phyloP scores from a whole-genome alignment of 2,113 vertebrate species.

The Sphaerodactylus townsendi region DNA sequence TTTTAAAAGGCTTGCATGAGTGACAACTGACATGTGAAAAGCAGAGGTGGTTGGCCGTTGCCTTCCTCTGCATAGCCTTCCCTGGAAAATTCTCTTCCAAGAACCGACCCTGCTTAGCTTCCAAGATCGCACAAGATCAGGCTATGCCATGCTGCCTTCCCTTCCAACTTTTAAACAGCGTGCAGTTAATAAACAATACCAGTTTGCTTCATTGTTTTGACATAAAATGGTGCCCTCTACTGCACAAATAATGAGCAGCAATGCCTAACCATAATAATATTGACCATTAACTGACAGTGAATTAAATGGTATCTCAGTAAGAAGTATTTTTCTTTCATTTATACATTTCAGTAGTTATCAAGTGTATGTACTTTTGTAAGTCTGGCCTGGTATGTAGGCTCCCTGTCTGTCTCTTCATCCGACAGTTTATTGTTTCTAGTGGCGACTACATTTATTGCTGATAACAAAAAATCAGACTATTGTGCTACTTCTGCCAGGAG shows the following conservation, averaged over 20 bases:
- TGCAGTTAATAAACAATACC: neutral
- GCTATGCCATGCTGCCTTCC: too few relatives aligned
- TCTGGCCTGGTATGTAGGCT: conserved; percentile 8
- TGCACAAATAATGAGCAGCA: conserved; percentile 22
- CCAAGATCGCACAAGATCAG: too few relatives aligned
- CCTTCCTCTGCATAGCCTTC: too few relatives aligned
- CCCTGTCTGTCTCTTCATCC: neutral
- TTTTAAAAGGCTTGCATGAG: neutral
- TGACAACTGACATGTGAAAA: too few relatives aligned
- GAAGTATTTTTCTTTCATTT: conserved; percentile 42
- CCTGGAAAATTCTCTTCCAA: too few relatives aligned
- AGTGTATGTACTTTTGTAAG: conserved; percentile 15
- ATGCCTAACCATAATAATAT: conserved; percentile 33
- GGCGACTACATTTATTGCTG: conserved; percentile 25
- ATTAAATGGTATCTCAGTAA: neutral
- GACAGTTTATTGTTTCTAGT: conserved; percentile 13
- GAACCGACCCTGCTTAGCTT: too few relatives aligned
- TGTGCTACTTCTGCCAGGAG: conserved; percentile 21
- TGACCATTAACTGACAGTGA: neutral
- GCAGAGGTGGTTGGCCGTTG: too few relatives aligned
- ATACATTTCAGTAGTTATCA: conserved; percentile 22
- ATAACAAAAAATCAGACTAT: neutral
- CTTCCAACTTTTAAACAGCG: neutral
- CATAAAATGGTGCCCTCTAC: conserved; percentile 45
- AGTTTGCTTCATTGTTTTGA: neutral